Conservation (phyloP, 2,113 vertebrate species). For the Mus pahari region DNA sequence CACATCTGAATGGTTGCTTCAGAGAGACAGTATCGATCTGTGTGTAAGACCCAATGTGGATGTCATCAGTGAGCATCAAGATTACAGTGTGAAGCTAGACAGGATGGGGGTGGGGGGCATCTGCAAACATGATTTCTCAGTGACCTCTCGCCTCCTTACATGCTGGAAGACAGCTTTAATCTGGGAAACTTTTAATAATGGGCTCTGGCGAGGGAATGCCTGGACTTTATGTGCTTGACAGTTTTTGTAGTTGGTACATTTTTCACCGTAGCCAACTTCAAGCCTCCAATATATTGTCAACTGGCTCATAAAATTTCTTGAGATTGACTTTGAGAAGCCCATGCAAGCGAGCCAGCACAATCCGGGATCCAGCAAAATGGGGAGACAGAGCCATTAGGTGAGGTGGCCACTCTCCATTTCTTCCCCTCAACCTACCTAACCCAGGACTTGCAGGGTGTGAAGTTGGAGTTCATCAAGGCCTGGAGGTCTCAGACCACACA, state of each 20-base stretch:
- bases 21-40: background rate
- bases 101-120: background rate
- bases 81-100: background rate
- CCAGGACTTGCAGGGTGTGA: background rate
- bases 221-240: conserved; percentile 4
- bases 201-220: background rate
- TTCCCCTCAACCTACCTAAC: background rate
- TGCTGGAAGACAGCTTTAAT: background rate
- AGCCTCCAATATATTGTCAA: background rate
- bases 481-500: background rate
- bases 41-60: background rate
- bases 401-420: background rate
- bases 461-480: background rate
- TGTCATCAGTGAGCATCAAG: background rate
- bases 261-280: background rate
- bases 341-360: background rate
- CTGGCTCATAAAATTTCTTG: background rate
- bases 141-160: background rate
- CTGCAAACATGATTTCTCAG: background rate
- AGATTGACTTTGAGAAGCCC: background rate
- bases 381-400: background rate
- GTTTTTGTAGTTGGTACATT: background rate
- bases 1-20: background rate
- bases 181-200: background rate
- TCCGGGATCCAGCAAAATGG: background rate